Evolutionary conservation across 2,113 vertebrate species (phyloP), one percentile per base, ranked within the genome.

Genomic region (Macquaria australasica): DNA sequence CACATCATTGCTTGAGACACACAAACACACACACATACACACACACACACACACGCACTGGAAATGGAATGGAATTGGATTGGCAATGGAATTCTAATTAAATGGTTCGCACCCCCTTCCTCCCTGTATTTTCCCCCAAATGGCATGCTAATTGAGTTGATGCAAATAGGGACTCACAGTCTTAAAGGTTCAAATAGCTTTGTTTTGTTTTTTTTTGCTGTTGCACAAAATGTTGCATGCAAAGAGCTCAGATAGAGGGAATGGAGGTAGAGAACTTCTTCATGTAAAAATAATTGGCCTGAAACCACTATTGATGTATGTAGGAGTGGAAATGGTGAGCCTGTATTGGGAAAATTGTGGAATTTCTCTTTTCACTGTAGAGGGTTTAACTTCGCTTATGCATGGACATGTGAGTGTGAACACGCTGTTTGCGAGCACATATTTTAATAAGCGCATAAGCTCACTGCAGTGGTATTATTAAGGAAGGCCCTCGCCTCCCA

Each of bases 21-120:
- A 70, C 73, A 67, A 7, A 63, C 67, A 56, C 64, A 72, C 53
- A 68, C 48, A 50, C n/a, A 56, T 48, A 71, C 51, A 53, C 77
- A 73, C 18, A 43, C 20, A 64, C 20, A n/a, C n/a, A n/a, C n/a
- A n/a, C n/a, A n/a, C n/a, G n/a, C n/a, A 85, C 68, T 48, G 48
- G 79, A 68, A 81, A 87, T 73, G 14, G 31, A 86, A 56, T 79
- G 63, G 63, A 82, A 85, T 89, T 87, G 84, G 77, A 85, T 79
- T 80, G 79, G 87, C 55, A 77, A 81, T 83, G 64, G 79, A 81
- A 92, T 88, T 90, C 86, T 88, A 92, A 92, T 94, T 88, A 91
- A 93, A 92, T 75, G 53, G 4, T 81, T 74, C 39, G 2, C 23
- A 62, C 59, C 63, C 45, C 20, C 64, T 56, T 14, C 37, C 60